phyloP scores from a whole-genome alignment of 2,888 invertebrate genomes.

The Coelinius sp. region DNA sequence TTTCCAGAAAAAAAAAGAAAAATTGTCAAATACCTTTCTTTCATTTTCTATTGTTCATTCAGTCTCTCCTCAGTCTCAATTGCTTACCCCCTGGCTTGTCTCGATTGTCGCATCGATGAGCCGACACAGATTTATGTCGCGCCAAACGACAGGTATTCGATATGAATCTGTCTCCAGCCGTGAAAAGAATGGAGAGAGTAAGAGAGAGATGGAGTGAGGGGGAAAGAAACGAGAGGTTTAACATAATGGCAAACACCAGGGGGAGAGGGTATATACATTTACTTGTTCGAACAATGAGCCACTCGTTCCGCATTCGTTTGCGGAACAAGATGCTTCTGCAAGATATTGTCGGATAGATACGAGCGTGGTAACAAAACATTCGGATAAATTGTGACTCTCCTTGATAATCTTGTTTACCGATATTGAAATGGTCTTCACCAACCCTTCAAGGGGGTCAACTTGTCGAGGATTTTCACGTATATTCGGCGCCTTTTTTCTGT shows the following conservation, averaged over 20 bases:
- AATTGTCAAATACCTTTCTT: neutral
- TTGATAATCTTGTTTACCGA: no score
- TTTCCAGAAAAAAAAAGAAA: neutral
- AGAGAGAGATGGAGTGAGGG: neutral
- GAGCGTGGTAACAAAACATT: neutral
- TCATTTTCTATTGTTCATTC: neutral
- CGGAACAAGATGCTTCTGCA: slow-evolving; percentile 5
- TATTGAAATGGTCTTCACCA: no score
- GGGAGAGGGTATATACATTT: neutral
- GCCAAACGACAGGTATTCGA: slow-evolving; percentile 48
- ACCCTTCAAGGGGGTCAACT: no score
- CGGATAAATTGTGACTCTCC: neutral
- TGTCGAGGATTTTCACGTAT: no score
- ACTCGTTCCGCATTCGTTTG: slow-evolving; percentile 32
- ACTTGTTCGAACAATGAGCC: slow-evolving; percentile 22
- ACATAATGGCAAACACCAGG: slow-evolving; percentile 1
- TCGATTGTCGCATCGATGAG: neutral
- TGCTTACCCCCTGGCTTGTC: neutral
- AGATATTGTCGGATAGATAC: slow-evolving; percentile 29
- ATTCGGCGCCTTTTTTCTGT: no score
- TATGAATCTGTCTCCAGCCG: slow-evolving; percentile 48
- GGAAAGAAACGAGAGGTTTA: neutral
- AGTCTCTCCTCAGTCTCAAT: neutral
- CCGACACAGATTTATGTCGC: slow-evolving; percentile 51
- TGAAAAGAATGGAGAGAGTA: neutral